Evolutionary conservation across 2,888 invertebrate genomes (phyloP).

Genomic region (Oscheius sp.): DNA sequence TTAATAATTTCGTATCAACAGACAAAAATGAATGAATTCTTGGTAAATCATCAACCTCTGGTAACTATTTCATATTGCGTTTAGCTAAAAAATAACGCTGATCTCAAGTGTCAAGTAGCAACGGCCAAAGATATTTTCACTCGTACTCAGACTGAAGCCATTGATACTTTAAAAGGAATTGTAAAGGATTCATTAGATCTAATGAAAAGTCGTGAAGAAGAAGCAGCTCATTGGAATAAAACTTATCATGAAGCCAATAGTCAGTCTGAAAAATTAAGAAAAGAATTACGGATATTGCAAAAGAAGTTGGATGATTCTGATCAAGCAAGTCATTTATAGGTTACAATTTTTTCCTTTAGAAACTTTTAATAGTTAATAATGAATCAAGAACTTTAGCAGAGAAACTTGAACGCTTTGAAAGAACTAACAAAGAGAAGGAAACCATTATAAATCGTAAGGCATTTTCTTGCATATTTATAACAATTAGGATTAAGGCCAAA

Average conservation of each 20-base stretch:
- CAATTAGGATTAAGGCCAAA: neutral
- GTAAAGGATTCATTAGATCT: neutral
- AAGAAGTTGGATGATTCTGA: constrained; percentile 2
- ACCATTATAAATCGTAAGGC: neutral
- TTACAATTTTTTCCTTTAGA: neutral
- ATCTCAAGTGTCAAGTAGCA: constrained; percentile 6
- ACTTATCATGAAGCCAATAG: neutral
- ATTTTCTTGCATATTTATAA: neutral
- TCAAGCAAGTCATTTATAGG: neutral
- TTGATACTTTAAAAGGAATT: neutral
- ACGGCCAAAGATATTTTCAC: constrained; percentile 3
- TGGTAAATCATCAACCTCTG: neutral
- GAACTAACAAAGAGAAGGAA: neutral
- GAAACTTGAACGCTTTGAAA: neutral
- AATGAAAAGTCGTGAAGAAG: constrained; percentile 8
- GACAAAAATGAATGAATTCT: constrained; percentile 8
- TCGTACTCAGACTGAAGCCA: constrained; percentile 1
- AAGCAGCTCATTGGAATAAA: constrained; percentile 11
- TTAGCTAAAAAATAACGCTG: constrained; percentile 19
- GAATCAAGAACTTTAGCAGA: neutral
- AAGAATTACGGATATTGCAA: neutral
- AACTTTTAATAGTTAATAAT: neutral
- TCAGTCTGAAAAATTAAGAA: neutral
- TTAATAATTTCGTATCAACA: constrained; percentile 4
- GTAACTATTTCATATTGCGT: neutral